phyloP scores from a whole-genome alignment of 2,113 vertebrate genomes.

The Scortum barcoo region DNA sequence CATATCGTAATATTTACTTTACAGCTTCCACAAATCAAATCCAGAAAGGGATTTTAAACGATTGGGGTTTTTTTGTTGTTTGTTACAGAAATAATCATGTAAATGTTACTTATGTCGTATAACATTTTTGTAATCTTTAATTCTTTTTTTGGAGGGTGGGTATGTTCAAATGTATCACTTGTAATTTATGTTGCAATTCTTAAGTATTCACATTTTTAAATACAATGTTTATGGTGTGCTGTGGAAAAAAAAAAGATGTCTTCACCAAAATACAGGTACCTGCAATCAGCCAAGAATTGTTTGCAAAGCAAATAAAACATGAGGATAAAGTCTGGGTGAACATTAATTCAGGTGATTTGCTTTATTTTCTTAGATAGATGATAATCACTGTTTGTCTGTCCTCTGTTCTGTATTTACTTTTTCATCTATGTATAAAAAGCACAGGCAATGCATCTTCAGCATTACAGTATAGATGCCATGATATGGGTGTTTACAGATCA shows the following conservation, averaged over 20 bases:
- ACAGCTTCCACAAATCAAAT: conserved; percentile 17
- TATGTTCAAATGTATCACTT: conserved; percentile 67
- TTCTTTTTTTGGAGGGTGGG: conserved; percentile 39
- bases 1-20: conserved; percentile 23
- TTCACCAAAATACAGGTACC: conserved; percentile 71
- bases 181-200: conserved; percentile 66
- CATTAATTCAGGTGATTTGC: not conserved
- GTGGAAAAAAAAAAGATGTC: conserved; percentile 59
- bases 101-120: conserved; percentile 34
- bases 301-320: conserved; percentile 81
- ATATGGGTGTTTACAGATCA: conserved; percentile 43
- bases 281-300: conserved; percentile 76
- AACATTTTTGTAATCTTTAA: conserved; percentile 50
- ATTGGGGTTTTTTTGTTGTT: conserved; percentile 39
- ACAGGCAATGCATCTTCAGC: not conserved
- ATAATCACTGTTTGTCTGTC: not conserved
- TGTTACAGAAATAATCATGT: conserved; percentile 32
- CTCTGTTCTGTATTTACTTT: not conserved
- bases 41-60: conserved; percentile 51
- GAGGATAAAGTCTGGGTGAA: conserved; percentile 49
- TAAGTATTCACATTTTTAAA: conserved; percentile 66
- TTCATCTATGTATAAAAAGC: not conserved
- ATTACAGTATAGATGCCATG: not conserved
- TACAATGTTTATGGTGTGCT: conserved; percentile 70
- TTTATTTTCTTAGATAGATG: not conserved